Conservation (phyloP, 2,888 invertebrate species). For the Volucella bombylans region DNA sequence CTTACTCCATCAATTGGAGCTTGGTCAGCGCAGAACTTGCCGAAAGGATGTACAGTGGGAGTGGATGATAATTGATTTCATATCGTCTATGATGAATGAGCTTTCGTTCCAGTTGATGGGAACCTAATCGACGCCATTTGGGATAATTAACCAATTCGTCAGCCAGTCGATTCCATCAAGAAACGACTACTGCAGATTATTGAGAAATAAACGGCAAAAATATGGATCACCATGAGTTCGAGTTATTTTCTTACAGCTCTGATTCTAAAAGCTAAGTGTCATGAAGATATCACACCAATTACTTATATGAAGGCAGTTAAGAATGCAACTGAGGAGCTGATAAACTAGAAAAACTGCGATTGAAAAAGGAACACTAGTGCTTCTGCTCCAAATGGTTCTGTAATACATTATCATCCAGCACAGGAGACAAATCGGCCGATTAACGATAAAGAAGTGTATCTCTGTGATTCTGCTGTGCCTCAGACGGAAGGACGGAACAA, state of each 20-base stretch:
- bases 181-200: conserved; percentile 81
- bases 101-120: conserved; percentile 85
- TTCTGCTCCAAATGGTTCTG: conserved; percentile 94
- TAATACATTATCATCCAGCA: conserved; percentile 93
- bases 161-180: conserved; percentile 84
- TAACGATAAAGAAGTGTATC: conserved; percentile 89
- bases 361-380: conserved; percentile 90
- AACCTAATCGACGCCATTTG: conserved; percentile 92
- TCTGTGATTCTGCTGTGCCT: conserved; percentile 98
- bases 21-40: conserved; percentile 87
- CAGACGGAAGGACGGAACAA: conserved; percentile 95
- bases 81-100: conserved; percentile 86
- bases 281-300: conserved; percentile 87
- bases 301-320: conserved; percentile 93
- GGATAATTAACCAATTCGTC: conserved; percentile 84
- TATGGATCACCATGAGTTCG: conserved; percentile 85
- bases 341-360: conserved; percentile 88
- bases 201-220: conserved; percentile 78
- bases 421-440: conserved; percentile 86
- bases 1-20: conserved; percentile 85
- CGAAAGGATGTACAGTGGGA: conserved; percentile 86
- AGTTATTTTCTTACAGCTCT: conserved; percentile 83
- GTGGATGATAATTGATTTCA: conserved; percentile 88
- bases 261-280: conserved; percentile 77
- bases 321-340: conserved; percentile 91